A percentile compares a stretch with the other conserved stretches of the same genome.
Conservation (phyloP, 2,797 vertebrate species). For the Melopsittacus undulatus region DNA sequence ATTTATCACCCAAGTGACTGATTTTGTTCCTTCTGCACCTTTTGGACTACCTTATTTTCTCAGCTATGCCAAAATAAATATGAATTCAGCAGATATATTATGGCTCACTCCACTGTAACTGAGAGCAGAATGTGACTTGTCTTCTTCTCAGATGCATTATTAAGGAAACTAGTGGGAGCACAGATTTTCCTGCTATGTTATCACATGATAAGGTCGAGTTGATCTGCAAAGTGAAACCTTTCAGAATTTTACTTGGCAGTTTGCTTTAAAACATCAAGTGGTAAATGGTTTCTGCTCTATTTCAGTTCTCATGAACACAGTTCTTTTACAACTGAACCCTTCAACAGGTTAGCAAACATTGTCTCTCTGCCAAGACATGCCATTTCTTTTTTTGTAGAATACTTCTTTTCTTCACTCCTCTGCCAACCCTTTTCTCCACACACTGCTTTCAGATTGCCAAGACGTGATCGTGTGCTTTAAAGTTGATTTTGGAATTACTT, state of each 20-base stretch:
- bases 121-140: slow-evolving; percentile 51
- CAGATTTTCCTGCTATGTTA: slow-evolving; percentile 66
- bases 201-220: slow-evolving; percentile 65
- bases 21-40: slow-evolving; percentile 21
- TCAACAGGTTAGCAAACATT: slow-evolving; percentile 71
- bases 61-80: slow-evolving; percentile 33
- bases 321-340: slow-evolving; percentile 57
- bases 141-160: slow-evolving; percentile 55
- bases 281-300: slow-evolving; percentile 64
- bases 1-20: neutral
- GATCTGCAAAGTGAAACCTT: slow-evolving; percentile 71
- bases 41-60: slow-evolving; percentile 32
- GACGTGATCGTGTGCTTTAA: slow-evolving; percentile 65
- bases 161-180: slow-evolving; percentile 59
- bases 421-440: slow-evolving; percentile 56
- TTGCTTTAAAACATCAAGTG: slow-evolving; percentile 73
- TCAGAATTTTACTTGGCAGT: slow-evolving; percentile 71
- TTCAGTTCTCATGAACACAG: slow-evolving; percentile 66
- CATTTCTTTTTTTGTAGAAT: slow-evolving; percentile 70
- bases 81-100: slow-evolving; percentile 37
- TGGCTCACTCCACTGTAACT: slow-evolving; percentile 5
- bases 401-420: slow-evolving; percentile 65
- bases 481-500: slow-evolving; percentile 66
- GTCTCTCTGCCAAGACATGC: slow-evolving; percentile 66
- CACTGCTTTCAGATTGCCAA: slow-evolving; percentile 66